Conservation (phyloP, 2,797 vertebrate genomes). For the Triplophysa yarkandensis region DNA sequence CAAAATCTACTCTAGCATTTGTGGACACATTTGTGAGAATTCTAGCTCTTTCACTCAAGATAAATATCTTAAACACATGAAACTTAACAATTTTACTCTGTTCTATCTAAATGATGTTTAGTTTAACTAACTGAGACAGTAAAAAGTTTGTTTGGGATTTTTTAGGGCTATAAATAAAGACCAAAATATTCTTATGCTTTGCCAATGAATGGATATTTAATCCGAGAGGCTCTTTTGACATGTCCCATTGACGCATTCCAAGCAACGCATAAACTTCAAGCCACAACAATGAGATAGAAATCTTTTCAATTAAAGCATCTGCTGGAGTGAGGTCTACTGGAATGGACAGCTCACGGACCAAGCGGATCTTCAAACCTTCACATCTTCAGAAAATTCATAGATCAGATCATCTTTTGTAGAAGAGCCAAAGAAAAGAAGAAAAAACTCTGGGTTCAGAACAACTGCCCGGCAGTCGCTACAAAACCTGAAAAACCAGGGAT, state of each 20-base stretch:
- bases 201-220: constrained; percentile 27
- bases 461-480: not conserved
- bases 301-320: constrained; percentile 46
- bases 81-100: too few relatives aligned
- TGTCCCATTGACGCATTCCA: constrained; percentile 63
- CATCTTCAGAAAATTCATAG: constrained; percentile 12
- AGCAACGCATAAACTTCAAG: constrained; percentile 55
- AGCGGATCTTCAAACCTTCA: constrained; percentile 21
- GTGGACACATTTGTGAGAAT: too few relatives aligned
- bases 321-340: constrained; percentile 49
- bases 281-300: constrained; percentile 48
- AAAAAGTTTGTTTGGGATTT: too few relatives aligned
- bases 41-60: too few relatives aligned
- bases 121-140: too few relatives aligned
- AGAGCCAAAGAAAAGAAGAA: not conserved
- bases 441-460: not conserved
- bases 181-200: too few relatives aligned
- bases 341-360: constrained; percentile 54
- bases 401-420: constrained; percentile 12
- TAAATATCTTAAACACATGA: too few relatives aligned
- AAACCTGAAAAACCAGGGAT: not conserved
- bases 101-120: too few relatives aligned
- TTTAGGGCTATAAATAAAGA: too few relatives aligned
- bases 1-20: too few relatives aligned
- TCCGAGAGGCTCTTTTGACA: constrained; percentile 50